Evolutionary conservation across 2,888 invertebrate species (phyloP).

Genomic region (Mechanitis mazaeus): DNA sequence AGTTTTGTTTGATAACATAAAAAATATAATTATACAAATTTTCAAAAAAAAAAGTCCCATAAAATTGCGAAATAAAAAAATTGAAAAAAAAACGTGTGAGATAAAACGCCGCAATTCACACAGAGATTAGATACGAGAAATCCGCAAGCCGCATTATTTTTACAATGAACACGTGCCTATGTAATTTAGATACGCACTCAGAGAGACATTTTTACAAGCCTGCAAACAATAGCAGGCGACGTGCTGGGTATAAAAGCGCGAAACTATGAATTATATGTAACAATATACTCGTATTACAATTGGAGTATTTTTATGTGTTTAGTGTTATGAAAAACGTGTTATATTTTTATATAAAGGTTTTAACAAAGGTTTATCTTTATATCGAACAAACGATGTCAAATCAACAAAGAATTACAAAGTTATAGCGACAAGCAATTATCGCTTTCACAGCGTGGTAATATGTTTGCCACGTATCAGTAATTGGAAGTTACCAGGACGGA

Average conservation of each 20-base stretch:
- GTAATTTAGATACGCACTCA: conserved; percentile 29
- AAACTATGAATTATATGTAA: conserved; percentile 10
- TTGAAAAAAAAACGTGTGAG: background rate
- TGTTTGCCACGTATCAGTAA: conserved; percentile 26
- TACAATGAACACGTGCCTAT: conserved; percentile 22
- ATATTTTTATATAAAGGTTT: conserved; percentile 3
- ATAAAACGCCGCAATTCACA: conserved; percentile 1
- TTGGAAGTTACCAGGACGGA: conserved; percentile 22
- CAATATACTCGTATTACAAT: background rate
- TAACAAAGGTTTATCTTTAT: background rate
- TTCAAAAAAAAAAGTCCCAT: too few relatives aligned
- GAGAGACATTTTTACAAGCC: conserved; percentile 18
- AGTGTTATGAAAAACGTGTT: conserved; percentile 2
- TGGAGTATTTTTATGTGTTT: background rate
- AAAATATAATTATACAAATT: too few relatives aligned
- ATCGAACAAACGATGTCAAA: background rate
- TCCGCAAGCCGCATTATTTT: conserved; percentile 22
- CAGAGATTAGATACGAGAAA: conserved; percentile 23
- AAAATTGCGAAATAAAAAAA: background rate
- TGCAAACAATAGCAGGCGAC: conserved; percentile 25
- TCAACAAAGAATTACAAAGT: conserved; percentile 4
- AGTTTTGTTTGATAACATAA: too few relatives aligned
- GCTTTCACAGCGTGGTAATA: conserved; percentile 17
- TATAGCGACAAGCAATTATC: conserved; percentile 18
- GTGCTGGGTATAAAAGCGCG: conserved; percentile 16